Evolutionary conservation across 2,888 invertebrate species (phyloP).

Genomic region (Leptothorax acervorum): DNA sequence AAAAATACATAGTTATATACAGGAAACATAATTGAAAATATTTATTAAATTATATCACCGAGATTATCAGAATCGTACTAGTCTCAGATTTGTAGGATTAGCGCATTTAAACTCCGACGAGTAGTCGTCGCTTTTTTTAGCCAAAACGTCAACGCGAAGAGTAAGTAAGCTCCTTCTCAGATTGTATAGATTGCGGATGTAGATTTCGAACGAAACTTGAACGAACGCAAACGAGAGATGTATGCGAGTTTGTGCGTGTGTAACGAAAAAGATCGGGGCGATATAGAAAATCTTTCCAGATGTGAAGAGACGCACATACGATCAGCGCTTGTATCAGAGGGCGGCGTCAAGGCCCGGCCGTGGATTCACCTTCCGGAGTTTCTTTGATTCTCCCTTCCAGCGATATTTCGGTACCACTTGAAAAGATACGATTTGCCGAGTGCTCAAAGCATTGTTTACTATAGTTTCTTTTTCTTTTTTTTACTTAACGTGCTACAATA

Average conservation of each 20-base stretch:
- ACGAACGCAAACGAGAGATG: background rate
- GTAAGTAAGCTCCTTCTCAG: background rate
- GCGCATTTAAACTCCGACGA: background rate
- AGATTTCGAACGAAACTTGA: background rate
- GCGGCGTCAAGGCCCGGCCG: conserved; percentile 86
- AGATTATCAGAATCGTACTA: background rate
- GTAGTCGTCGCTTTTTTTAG: background rate
- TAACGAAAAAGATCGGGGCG: conserved; percentile 32
- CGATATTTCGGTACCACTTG: conserved; percentile 92
- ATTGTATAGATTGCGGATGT: background rate
- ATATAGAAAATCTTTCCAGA: conserved; percentile 74
- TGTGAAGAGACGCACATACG: conserved; percentile 85
- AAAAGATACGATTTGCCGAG: conserved; percentile 75
- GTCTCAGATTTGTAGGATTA: background rate
- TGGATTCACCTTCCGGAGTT: conserved; percentile 92
- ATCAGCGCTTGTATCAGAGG: conserved; percentile 85
- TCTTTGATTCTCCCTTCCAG: conserved; percentile 95
- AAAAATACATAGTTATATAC: background rate
- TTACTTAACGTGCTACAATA: conserved; percentile 8
- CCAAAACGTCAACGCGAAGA: background rate
- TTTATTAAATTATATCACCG: background rate
- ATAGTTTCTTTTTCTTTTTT: conserved; percentile 17
- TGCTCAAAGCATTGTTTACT: conserved; percentile 67
- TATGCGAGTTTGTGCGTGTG: conserved; percentile 14
- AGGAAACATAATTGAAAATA: background rate